Evolutionary conservation across 1,140 invertebrate genomes (phyloP), one percentile per base, ranked within the genome.

Genomic region (Theocolax elegans): DNA sequence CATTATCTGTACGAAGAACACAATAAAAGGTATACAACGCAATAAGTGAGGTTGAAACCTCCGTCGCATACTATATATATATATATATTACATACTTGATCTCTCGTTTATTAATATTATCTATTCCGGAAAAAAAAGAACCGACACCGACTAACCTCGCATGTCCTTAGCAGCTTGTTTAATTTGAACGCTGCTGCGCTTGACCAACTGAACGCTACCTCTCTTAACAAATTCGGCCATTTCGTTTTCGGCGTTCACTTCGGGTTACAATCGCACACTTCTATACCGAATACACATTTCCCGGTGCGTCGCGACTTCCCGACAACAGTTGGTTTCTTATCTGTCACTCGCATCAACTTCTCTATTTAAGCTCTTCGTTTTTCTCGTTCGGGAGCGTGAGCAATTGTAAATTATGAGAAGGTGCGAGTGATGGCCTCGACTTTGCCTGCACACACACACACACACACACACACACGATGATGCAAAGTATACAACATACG

Each of bases 141-240:
- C n/a, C n/a, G n/a, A n/a, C n/a, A n/a, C 23, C 15, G 38, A 80
- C 79, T 53, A 80, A 87, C 87, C 87, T 80, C 85, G 85, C 31
- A 88, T 86, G 71, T 87, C 86, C 79, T 87, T 87, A 0, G 86
- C 86, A 21, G 85, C 87, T 46, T 81, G 81, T 58, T 87, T 87
- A 42, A 88, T 76, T 72, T 88, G 87, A 68, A 87, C 82, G 77
- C 87, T 87, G 59, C 87, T 82, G 46, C 83, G 79, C 74, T 87
- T 88, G 21, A 83, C 81, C 25, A 83, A 71, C 31, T 82, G 81
- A 58, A 79, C 81, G 71, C 79, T 83, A 72, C 79, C 79, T 80
- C 79, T 81, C 67, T 79, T 82, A 56, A 83, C 79, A 58, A 83
- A 80, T 70, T 82, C 81, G 70, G 80, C 78, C 82, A 84, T 85